Base-by-base conservation (phyloP, 2,113 vertebrate genomes). In the Neodontobutis hainanensis region DNA sequence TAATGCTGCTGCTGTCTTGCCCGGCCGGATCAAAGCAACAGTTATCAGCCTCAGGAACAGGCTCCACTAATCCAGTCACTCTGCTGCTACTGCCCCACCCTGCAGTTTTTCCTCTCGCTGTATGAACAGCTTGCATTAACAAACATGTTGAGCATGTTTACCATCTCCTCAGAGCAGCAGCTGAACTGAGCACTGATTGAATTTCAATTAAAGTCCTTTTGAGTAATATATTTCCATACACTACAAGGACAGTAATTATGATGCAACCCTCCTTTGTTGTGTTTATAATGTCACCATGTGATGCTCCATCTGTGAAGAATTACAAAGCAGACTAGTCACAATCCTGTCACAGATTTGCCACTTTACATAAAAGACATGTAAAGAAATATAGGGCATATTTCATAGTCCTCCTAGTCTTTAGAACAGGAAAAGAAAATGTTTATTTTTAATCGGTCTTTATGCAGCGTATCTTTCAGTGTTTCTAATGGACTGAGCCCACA, bases 331-430 rank as follows among this genome's bases (percentile, higher is more conserved):
- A 49, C 67, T 9, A 35, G 51, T 77, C 56, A 73, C 14, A 62
- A 36, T 56, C 45, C 40, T n/a, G 53, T 15, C 59, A 61, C 49
- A 27, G 69, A 44, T 34, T 70, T 35, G 38, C 53, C 57, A 62
- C 58, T 74, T 80, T 65, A 48, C 68, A 63, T 61, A 70, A 56
- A 66, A 67, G 75, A 42, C 68, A 74, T 56, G n/a, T 16, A 59
- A 36, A 65, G 58, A 85, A 87, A 88, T 79, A 65, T 73, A 35
- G 61, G 49, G 53, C 64, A 81, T 66, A 73, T 78, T 82, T 80
- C 61, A 81, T 61, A 74, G 58, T 57, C 46, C 69, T 73, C 40
- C 67, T 60, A 76, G 59, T 72, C 47, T 27, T 27, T 27, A 27
- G 19, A 73, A 66, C 1, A 55, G 38, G 32, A 48, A 76, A 6